Evolutionary conservation across 2,113 vertebrate species (phyloP).

Genomic region (Oryzias curvinotus): DNA sequence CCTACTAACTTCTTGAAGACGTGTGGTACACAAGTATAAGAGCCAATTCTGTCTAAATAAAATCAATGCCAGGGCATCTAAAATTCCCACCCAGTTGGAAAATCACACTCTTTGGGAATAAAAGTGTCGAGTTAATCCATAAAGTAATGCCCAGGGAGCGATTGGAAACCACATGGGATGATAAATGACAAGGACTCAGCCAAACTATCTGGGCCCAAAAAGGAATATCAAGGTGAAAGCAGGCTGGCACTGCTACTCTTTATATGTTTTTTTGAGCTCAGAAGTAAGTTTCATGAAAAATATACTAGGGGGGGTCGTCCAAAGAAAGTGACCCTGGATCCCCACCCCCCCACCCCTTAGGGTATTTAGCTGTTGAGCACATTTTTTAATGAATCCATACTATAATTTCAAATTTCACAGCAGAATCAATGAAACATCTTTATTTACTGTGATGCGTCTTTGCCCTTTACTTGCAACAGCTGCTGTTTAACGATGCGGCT

Average conservation of each 20-base stretch:
- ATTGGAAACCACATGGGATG: conserved; percentile 35
- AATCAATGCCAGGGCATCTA: conserved; percentile 23
- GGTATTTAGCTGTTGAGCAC: conserved; percentile 2
- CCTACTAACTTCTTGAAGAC: conserved; percentile 3
- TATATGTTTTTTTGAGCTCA: not conserved
- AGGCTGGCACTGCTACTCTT: conserved; percentile 29
- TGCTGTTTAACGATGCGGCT: not conserved
- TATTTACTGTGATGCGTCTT: not conserved
- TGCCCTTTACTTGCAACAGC: not conserved
- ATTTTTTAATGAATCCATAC: not conserved
- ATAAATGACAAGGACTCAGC: conserved; percentile 19
- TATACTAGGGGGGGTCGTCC: conserved; percentile 17
- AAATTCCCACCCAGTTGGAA: conserved; percentile 35
- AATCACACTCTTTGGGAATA: conserved; percentile 39
- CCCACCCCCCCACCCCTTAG: not conserved
- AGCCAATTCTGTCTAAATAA: conserved; percentile 6
- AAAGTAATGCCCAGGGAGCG: conserved; percentile 36
- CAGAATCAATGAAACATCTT: not conserved
- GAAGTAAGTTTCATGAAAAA: conserved; percentile 9
- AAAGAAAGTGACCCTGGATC: conserved; percentile 21
- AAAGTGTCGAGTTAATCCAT: conserved; percentile 44
- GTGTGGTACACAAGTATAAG: conserved; percentile 10
- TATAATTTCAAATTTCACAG: not conserved
- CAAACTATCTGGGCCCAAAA: conserved; percentile 15
- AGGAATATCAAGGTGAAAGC: conserved; percentile 31